phyloP scores from a whole-genome alignment of 2,888 invertebrate genomes.

The Xanthorhoe designata region DNA sequence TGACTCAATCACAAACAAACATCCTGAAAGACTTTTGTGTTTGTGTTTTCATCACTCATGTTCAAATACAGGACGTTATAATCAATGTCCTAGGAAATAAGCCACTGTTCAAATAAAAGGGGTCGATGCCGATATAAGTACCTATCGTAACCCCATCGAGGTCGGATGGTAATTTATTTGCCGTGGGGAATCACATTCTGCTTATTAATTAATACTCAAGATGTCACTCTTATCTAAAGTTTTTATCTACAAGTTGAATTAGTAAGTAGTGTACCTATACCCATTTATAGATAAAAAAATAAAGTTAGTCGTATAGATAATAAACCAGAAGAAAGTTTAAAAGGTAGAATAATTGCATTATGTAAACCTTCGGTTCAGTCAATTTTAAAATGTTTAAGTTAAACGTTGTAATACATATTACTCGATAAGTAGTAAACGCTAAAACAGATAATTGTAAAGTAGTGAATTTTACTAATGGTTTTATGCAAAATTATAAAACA shows the following conservation, averaged over 20 bases:
- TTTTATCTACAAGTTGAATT: no score
- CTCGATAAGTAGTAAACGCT: no score
- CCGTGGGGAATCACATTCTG: neutral
- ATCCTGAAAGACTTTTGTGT: neutral
- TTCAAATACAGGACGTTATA: conserved; percentile 17
- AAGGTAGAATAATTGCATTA: no score
- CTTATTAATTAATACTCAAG: neutral
- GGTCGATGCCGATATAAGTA: conserved; percentile 26
- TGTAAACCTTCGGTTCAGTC: no score
- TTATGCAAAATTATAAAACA: neutral
- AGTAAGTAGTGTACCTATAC: no score
- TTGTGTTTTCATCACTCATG: conserved; percentile 17
- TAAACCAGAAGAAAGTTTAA: no score
- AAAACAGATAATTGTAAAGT: no score
- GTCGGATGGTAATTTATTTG: conserved; percentile 14
- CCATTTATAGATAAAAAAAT: no score
- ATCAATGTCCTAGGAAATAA: conserved; percentile 27
- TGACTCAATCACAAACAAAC: neutral
- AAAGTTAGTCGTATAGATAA: no score
- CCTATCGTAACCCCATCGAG: conserved; percentile 6
- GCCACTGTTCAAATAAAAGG: conserved; percentile 24
- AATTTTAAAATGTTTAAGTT: no score
- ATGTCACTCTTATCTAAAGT: neutral
- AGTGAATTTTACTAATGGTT: neutral
- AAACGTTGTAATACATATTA: no score